Base-by-base conservation (phyloP, 2,113 vertebrate species). In the Ciconia maguari region DNA sequence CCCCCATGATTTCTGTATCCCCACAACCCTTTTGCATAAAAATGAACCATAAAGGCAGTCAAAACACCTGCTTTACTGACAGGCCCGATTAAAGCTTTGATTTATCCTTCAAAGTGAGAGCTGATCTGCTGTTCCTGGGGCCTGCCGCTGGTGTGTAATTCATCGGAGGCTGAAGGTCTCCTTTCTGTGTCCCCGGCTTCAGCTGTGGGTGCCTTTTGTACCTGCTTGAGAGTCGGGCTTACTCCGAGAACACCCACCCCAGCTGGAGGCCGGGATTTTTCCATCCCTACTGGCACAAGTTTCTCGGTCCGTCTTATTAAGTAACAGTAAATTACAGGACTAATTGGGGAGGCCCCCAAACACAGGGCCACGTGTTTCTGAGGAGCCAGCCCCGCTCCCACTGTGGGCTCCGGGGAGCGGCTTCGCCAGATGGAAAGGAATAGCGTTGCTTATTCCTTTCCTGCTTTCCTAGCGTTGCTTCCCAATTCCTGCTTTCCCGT, bases 31-130 rank as follows among this genome's bases (percentile, higher is more conserved):
- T 98, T 98, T 98, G 98, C 98, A 98, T 98, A 96, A 98, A 98
- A 98, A 98, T 98, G 97, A 98, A 97, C 95, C 96, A 89, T 90
- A 96, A 96, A 98, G 91, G 95, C 98, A 96, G 96, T 98, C 97
- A 97, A 98, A 98, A 98, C 98, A 98, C 98, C 98, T 98, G 98
- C 98, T 98, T 98, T 97, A 46, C 89, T 97, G 98, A 98, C 98
- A 98, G 97, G 92, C 90, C 96, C 24, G 61, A 98, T 98, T 98
- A 98, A 98, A 95, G 96, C 96, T 97, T 97, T 98, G 98, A 98
- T 98, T 98, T 98, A 98, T 98, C 90, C 92, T 90, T 88, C 74
- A 51, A 92, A 98, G 95, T 90, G 94, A 44, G 96, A 93, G 94
- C 93, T 89, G 95, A 78, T 97, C 92, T 90, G 95, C 95, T 65